These are phyloP conservation scores for Leuciscus waleckii DNA, from an alignment of 2,797 vertebrate species.

Conservation along the genomic window DNA sequence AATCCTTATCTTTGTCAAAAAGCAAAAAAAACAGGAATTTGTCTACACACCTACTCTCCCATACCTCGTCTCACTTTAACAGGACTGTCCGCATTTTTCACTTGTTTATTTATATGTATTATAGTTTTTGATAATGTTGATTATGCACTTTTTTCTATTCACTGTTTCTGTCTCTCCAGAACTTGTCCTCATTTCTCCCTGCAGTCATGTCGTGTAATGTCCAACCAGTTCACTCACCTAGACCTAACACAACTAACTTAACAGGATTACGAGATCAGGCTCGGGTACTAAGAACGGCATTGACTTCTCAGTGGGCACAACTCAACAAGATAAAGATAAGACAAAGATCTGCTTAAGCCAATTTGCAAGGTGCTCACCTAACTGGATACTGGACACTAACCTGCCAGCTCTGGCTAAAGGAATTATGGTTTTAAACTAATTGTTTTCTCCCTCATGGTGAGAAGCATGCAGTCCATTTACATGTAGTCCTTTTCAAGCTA, in stretches of 20 bases:
- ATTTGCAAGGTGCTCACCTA: conserved; percentile 34
- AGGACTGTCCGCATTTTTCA: no score
- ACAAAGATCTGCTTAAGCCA: conserved; percentile 37
- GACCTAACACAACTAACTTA: conserved; percentile 2
- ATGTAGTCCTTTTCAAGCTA: not conserved
- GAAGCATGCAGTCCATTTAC: not conserved
- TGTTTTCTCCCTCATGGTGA: conserved; percentile 8
- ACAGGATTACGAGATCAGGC: conserved; percentile 28
- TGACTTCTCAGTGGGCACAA: conserved; percentile 27
- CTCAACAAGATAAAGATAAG: conserved; percentile 45
- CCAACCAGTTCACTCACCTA: not conserved
- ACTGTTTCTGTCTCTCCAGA: not conserved
- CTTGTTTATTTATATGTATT: not conserved
- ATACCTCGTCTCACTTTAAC: not conserved
- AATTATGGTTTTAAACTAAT: conserved; percentile 27
- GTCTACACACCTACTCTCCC: not conserved
- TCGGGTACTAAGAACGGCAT: not conserved
- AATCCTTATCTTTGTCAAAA: conserved; percentile 67
- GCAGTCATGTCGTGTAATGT: not conserved
- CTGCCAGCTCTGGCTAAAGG: conserved; percentile 5
- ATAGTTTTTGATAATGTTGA: not conserved
- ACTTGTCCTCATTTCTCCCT: not conserved
- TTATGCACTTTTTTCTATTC: not conserved
- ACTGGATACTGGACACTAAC: not conserved
- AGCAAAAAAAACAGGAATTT: conserved; percentile 55